These are phyloP conservation scores for Tiliacea aurago DNA, from an alignment of 2,888 invertebrate genomes.

Conservation along the genomic window DNA sequence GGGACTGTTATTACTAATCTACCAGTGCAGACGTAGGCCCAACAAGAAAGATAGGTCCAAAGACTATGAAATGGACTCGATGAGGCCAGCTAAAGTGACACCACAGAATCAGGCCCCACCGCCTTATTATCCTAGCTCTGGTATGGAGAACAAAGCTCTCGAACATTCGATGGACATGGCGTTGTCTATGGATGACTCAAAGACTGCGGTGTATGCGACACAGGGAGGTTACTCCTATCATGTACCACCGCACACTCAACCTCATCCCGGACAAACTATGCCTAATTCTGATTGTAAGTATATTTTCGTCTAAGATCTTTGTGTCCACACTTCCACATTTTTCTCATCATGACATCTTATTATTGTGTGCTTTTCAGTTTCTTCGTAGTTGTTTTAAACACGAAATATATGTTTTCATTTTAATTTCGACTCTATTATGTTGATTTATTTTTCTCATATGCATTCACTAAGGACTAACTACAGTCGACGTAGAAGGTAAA, in stretches of 20 bases:
- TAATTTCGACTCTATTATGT: slow-evolving; percentile 62
- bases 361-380: slow-evolving; percentile 18
- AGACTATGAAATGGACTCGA: slow-evolving; percentile 97
- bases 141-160: slow-evolving; percentile 97
- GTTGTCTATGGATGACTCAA: slow-evolving; percentile 95
- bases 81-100: slow-evolving; percentile 95
- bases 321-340: not conserved
- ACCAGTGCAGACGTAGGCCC: slow-evolving; percentile 95
- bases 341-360: slow-evolving; percentile 9
- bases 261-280: slow-evolving; percentile 92
- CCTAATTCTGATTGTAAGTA: slow-evolving; percentile 95
- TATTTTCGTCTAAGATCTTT: not conserved
- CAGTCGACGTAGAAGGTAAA: slow-evolving; percentile 78
- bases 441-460: slow-evolving; percentile 72
- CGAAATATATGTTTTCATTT: slow-evolving; percentile 58
- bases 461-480: slow-evolving; percentile 78
- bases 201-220: slow-evolving; percentile 95
- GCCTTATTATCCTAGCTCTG: slow-evolving; percentile 96
- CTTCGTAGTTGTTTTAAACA: slow-evolving; percentile 25
- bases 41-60: slow-evolving; percentile 96
- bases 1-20: slow-evolving; percentile 94
- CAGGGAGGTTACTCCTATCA: slow-evolving; percentile 97
- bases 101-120: slow-evolving; percentile 97
- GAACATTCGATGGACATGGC: slow-evolving; percentile 97
- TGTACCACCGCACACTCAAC: slow-evolving; percentile 92